Conservation (phyloP, 2,113 vertebrate genomes). For the Cathartes aura region DNA sequence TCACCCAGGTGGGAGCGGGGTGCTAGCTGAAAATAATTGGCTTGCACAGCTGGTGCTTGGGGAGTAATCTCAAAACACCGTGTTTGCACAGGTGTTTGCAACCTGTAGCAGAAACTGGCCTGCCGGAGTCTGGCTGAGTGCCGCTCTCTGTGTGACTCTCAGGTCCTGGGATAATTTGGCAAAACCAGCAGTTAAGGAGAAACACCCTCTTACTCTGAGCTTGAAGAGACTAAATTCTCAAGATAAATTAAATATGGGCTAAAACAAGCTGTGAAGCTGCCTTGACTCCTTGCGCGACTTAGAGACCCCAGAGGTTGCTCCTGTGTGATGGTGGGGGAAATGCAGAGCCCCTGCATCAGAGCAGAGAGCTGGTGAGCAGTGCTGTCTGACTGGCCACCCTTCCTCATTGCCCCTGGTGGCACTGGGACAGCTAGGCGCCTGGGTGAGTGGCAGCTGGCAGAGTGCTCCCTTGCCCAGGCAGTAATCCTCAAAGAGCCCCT, state of each 20-base stretch:
- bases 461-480: background rate
- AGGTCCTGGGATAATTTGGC: background rate
- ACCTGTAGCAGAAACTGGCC: constrained; percentile 14
- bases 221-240: background rate
- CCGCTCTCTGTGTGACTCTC: background rate
- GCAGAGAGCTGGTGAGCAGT: background rate
- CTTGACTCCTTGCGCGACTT: background rate
- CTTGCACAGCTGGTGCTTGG: constrained; percentile 57
- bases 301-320: background rate
- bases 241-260: background rate
- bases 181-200: background rate
- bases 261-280: background rate
- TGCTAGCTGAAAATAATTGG: constrained; percentile 35
- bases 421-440: background rate
- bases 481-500: background rate
- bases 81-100: constrained; percentile 64
- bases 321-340: background rate
- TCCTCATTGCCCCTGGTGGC: background rate
- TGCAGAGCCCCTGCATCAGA: background rate
- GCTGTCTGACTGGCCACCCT: rapidly evolving
- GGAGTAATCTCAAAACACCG: background rate
- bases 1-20: constrained; percentile 12
- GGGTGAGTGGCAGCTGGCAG: background rate
- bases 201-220: background rate
- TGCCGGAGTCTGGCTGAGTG: background rate